These are phyloP conservation scores for Macrosoma leucophasiata DNA, from an alignment of 2,888 invertebrate species.

Conservation along the genomic window DNA sequence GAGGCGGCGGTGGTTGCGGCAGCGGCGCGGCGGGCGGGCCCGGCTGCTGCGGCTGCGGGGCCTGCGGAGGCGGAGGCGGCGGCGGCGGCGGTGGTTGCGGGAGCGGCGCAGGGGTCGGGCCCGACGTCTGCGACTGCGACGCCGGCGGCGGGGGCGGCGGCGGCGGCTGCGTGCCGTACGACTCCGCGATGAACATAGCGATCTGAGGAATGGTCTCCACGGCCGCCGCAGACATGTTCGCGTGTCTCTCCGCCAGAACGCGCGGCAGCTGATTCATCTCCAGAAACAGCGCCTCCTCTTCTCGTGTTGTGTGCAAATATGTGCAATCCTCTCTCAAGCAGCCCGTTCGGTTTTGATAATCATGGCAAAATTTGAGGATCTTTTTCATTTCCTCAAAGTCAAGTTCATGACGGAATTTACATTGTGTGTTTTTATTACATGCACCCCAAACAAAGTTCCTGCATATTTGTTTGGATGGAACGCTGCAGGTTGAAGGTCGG, in stretches of 20 bases:
- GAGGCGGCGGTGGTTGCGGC: conserved; percentile 6
- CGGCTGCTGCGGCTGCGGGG: conserved; percentile 23
- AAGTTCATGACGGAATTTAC: conserved; percentile 49
- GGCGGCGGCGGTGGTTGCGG: conserved; percentile 29
- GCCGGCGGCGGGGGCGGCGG: conserved; percentile 26
- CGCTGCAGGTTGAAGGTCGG: conserved; percentile 29
- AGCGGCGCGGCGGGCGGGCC: conserved; percentile 13
- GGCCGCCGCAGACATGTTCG: conserved; percentile 32
- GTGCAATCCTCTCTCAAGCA: conserved; percentile 50
- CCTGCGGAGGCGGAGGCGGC: conserved; percentile 24
- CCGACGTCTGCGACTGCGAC: conserved; percentile 21
- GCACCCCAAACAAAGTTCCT: conserved; percentile 58
- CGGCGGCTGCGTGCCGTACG: conserved; percentile 31
- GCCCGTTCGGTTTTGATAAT: conserved; percentile 53
- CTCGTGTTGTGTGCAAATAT: conserved; percentile 49
- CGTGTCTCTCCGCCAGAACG: conserved; percentile 47
- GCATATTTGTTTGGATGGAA: conserved; percentile 39
- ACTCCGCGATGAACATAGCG: conserved; percentile 30
- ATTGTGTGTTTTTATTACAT: conserved; percentile 46
- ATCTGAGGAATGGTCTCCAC: conserved; percentile 33
- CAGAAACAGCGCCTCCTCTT: conserved; percentile 49
- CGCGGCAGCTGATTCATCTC: conserved; percentile 44
- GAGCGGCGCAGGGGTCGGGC: conserved; percentile 32
- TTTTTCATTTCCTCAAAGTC: conserved; percentile 51
- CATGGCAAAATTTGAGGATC: conserved; percentile 56